Evolutionary conservation across 2,113 vertebrate species (phyloP).

Genomic region (Pseudorhombus dupliciocellatus): DNA sequence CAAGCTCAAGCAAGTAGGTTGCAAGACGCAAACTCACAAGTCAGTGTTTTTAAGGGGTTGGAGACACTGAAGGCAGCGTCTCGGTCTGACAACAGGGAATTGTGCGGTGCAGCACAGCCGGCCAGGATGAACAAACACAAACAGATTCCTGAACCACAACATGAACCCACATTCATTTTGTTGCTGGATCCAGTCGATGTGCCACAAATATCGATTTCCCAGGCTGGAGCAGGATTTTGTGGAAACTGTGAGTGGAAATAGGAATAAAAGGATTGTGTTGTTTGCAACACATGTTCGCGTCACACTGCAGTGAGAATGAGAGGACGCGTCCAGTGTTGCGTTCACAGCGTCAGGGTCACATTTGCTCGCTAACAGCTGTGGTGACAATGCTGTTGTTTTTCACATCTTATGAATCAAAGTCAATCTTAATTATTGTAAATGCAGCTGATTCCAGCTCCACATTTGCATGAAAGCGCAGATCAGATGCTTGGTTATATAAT

Average conservation of each 20-base stretch:
- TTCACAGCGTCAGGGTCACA: conserved; percentile 13
- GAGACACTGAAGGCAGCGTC: conserved; percentile 40
- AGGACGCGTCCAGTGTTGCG: conserved; percentile 19
- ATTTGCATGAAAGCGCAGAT: conserved; percentile 51
- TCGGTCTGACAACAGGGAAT: conserved; percentile 51
- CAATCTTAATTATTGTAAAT: conserved; percentile 41
- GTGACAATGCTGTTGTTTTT: conserved; percentile 29
- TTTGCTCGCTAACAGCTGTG: conserved; percentile 30
- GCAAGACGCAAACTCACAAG: conserved; percentile 37
- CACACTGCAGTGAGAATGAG: conserved; percentile 11
- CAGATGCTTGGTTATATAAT: conserved; percentile 31
- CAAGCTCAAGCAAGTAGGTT: conserved; percentile 27
- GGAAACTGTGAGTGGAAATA: conserved; percentile 21
- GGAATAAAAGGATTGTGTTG: not conserved
- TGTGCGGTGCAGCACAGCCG: conserved; percentile 30
- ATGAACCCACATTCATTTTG: conserved; percentile 31
- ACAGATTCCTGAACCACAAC: conserved; percentile 13
- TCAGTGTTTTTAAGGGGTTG: conserved; percentile 29
- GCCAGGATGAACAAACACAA: conserved; percentile 34
- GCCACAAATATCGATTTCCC: conserved; percentile 5
- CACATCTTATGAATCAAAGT: conserved; percentile 25
- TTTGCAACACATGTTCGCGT: not conserved
- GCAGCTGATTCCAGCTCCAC: conserved; percentile 25
- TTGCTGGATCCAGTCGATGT: not conserved
- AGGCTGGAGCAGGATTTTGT: conserved; percentile 7